Evolutionary conservation across 2,113 vertebrate genomes (phyloP).

Genomic region (Desmodus rotundus): DNA sequence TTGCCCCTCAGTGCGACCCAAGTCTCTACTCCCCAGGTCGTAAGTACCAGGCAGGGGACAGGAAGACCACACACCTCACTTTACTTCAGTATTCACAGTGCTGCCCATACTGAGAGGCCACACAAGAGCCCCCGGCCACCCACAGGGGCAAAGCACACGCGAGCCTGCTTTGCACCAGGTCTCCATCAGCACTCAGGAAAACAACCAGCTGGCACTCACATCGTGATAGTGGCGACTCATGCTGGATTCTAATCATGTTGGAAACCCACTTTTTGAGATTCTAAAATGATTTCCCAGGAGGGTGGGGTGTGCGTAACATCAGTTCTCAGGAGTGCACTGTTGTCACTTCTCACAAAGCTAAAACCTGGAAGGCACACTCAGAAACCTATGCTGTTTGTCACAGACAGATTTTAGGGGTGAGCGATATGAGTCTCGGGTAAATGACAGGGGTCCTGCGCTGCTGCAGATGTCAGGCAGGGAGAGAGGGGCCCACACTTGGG

Average conservation of each 20-base stretch:
- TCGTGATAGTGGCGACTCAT: not conserved
- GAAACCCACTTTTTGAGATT: not conserved
- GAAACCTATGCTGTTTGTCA: not conserved
- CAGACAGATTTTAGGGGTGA: too few relatives aligned
- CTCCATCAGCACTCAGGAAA: not conserved
- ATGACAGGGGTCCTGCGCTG: too few relatives aligned
- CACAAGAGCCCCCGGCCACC: too few relatives aligned
- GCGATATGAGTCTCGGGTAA: not conserved
- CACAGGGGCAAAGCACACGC: accelerated
- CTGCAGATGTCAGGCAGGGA: not conserved
- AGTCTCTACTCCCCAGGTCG: not conserved
- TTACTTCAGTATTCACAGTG: not conserved
- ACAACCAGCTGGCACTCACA: not conserved
- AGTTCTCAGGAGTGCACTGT: not conserved
- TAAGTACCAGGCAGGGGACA: not conserved
- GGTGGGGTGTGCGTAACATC: too few relatives aligned
- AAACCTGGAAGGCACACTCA: not conserved
- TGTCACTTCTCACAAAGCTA: not conserved
- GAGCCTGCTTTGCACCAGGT: accelerated
- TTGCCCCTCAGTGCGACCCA: not conserved
- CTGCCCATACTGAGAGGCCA: not conserved
- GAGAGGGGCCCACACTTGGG: not conserved
- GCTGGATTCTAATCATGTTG: not conserved
- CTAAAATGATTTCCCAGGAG: not conserved
- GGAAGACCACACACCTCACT: not conserved